Evolutionary conservation across 1,140 invertebrate species (phyloP).

Genomic region (Episyrphus balteatus): DNA sequence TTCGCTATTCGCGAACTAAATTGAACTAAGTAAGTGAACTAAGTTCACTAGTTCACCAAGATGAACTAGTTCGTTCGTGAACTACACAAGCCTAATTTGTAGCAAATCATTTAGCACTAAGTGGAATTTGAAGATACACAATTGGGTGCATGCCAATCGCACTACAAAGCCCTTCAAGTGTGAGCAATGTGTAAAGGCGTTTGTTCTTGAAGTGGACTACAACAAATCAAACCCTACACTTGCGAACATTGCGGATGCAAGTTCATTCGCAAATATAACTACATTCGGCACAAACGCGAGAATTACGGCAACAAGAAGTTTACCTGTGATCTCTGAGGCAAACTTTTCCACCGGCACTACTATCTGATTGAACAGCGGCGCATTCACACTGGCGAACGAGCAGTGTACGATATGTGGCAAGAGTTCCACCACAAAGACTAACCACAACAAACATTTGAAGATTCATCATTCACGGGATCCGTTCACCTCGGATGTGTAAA

Average conservation of each 20-base stretch:
- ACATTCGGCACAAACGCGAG: conserved; percentile 78
- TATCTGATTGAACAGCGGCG: conserved; percentile 78
- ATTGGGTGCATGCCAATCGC: conserved; percentile 77
- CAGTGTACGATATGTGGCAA: conserved; percentile 79
- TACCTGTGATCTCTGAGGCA: conserved; percentile 76
- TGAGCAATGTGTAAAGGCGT: conserved; percentile 68
- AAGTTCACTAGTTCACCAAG: too few species aligned
- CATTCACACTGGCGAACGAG: conserved; percentile 68
- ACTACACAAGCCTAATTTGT: conserved; percentile 69
- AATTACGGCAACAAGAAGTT: conserved; percentile 82
- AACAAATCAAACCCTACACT: conserved; percentile 67
- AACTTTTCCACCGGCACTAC: conserved; percentile 76
- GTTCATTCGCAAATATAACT: conserved; percentile 87
- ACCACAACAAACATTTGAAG: conserved; percentile 78
- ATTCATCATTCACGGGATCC: conserved; percentile 79
- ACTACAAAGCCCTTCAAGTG: conserved; percentile 78
- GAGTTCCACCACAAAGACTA: conserved; percentile 74
- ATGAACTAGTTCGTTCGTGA: too few species aligned
- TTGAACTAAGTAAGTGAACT: too few species aligned
- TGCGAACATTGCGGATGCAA: conserved; percentile 89
- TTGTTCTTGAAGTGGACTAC: conserved; percentile 66
- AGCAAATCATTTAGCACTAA: conserved; percentile 77
- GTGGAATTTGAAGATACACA: conserved; percentile 79
- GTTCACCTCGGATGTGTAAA: conserved; percentile 71
- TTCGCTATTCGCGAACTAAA: too few species aligned